Evolutionary conservation across 2,113 vertebrate species (phyloP), one percentile per base, ranked within the genome.

Genomic region (Myanophis thanlyinensis): DNA sequence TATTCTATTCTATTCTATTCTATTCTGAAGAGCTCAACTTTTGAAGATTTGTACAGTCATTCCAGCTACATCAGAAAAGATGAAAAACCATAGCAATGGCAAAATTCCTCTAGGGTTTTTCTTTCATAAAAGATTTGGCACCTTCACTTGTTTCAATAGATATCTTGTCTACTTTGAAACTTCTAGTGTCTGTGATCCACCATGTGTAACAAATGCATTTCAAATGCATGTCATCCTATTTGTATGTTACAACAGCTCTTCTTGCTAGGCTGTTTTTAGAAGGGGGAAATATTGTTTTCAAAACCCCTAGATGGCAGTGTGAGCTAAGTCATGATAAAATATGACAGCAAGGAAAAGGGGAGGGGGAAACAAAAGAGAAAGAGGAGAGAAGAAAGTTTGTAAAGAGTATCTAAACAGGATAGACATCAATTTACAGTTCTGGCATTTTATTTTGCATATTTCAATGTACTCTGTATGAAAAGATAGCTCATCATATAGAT

Each of bases 241-340:
- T 40, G 23, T 25, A 87, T 86, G 87, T 56, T 88, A 48, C 92
- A 40, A 9, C 2, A 62, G 3, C 4, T 85, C 47, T 62, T 85
- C 47, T 62, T 46, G 18, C 53, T 73, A 48, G 52, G 20, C 12
- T 67, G 2, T 67, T 92, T 87, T n/a, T 2, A 54, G 44, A 89
- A 51, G 51, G n/a, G 35, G 27, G n/a, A n/a, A n/a, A n/a, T n/a
- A n/a, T 59, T 46, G 52, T 4, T 1, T 1, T 3, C 23, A 5
- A 0, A 22, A 47, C 91, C 94, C 88, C 94, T n/a, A 92, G 88
- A 30, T 95, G 94, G 91, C 84, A 87, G 67, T 51, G 59, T 10
- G 51, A 73, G 15, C 84, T 40, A 87, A 85, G 62, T 47, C 0
- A 25, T 47, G 84, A 15, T 46, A 2, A 6, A 92, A 52, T 1